These are phyloP conservation scores for Phrynosoma platyrhinos DNA, from an alignment of 2,113 vertebrate species.

Conservation along the genomic window DNA sequence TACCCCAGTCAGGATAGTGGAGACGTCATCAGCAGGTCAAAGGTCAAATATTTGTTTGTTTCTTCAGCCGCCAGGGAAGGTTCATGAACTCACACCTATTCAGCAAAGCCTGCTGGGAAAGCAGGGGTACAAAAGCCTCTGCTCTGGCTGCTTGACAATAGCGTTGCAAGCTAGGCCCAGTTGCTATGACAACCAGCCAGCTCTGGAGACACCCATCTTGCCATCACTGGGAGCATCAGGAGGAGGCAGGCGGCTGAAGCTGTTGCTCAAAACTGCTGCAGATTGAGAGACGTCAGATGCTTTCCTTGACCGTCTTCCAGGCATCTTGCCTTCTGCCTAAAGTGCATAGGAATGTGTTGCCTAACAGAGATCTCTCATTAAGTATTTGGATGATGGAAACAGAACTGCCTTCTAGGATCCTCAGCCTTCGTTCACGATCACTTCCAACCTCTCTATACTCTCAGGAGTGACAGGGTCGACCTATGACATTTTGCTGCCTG, in stretches of 20 bases:
- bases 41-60: slow-evolving; percentile 58
- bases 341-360: not conserved
- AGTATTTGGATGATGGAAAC: not conserved
- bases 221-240: slow-evolving; percentile 18
- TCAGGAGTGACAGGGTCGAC: too few species aligned
- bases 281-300: not conserved
- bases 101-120: slow-evolving; percentile 58
- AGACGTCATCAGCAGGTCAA: slow-evolving; percentile 36
- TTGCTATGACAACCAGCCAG: slow-evolving; percentile 49
- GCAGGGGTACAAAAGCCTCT: slow-evolving; percentile 32
- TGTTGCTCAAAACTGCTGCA: not conserved
- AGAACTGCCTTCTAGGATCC: not conserved
- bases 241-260: not conserved
- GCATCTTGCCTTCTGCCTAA: not conserved
- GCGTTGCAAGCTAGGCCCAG: slow-evolving; percentile 37
- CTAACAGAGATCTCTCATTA: not conserved
- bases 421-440: not conserved
- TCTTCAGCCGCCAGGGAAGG: slow-evolving; percentile 51
- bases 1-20: not conserved
- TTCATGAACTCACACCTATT: slow-evolving; percentile 67
- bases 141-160: slow-evolving; percentile 29
- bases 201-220: slow-evolving; percentile 38
- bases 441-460: not conserved
- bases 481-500: not conserved
- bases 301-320: not conserved